Evolutionary conservation across 2,113 vertebrate species (phyloP).

Genomic region (Ictalurus punctatus): DNA sequence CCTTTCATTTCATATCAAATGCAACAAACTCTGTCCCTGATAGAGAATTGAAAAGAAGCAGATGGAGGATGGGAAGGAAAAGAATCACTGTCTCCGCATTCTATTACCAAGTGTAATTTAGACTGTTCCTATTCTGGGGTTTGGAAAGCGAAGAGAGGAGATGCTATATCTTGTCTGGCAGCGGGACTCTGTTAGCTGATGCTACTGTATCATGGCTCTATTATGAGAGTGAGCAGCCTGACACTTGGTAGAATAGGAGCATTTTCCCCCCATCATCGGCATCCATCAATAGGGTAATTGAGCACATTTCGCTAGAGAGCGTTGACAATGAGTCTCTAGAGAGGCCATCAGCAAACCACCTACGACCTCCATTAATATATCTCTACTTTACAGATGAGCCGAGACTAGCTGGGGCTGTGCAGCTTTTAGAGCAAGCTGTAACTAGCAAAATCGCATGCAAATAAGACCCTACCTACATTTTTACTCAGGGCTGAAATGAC

Average conservation of each 20-base stretch:
- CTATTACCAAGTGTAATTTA: constrained; percentile 75
- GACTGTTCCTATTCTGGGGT: constrained; percentile 67
- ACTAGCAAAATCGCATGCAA: constrained; percentile 26
- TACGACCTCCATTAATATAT: constrained; percentile 37
- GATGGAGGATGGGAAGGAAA: constrained; percentile 16
- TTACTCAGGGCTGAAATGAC: background rate
- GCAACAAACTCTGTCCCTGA: constrained; percentile 58
- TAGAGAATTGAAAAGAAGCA: constrained; percentile 46
- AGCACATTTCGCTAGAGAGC: constrained; percentile 32
- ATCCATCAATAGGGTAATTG: constrained; percentile 44
- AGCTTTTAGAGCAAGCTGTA: background rate
- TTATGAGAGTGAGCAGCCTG: constrained; percentile 52
- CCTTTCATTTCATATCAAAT: constrained; percentile 63
- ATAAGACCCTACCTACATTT: background rate
- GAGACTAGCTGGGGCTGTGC: background rate
- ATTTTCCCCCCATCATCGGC: background rate
- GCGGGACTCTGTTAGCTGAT: constrained; percentile 48
- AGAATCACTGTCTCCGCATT: constrained; percentile 49
- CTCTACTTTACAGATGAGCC: constrained; percentile 26
- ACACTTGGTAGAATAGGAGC: constrained; percentile 43
- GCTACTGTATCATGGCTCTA: constrained; percentile 47
- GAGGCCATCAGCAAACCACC: constrained; percentile 39
- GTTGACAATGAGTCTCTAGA: constrained; percentile 45
- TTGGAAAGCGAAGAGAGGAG: constrained; percentile 27
- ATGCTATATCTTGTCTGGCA: constrained; percentile 47